Base-by-base conservation (phyloP, 2,113 vertebrate genomes). In the Sminthopsis crassicaudata region DNA sequence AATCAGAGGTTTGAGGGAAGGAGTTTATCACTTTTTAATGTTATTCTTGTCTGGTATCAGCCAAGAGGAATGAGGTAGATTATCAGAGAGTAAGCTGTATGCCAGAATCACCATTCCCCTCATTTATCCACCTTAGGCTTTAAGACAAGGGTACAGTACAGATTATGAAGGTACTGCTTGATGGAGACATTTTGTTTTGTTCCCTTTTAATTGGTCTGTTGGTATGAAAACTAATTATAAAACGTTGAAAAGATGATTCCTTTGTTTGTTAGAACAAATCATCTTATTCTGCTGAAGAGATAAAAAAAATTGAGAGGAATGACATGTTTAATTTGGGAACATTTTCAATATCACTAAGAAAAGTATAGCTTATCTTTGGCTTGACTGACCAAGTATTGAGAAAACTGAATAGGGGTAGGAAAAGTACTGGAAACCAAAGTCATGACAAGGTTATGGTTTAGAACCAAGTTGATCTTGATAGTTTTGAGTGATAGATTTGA, bases 11-110 rank as follows among this genome's bases (percentile, higher is more conserved):
- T 98, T 98, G 95, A 95, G 96, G 97, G 97, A 98, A 98, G 96
- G 97, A 98, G 97, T 98, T 99, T 98, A 98, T 99, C 98, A 98
- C 96, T 97, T 97, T 98, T 98, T 98, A 98, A 99, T 99, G 97
- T 98, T 98, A 98, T 98, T 98, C 98, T 98, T 98, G 97, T 97
- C 97, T 98, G 53, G 0, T 98, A 98, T 98, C 98, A 98, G 97
- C 97, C 90, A 97, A 99, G 98, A 99, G 97, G 97, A 98, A 99
- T 99, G 98, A 98, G 98, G 96, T 98, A 98, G 98, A 98, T 99
- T 98, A 99, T 98, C 97, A n/a, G 84, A 98, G 97, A 98, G 98
- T 98, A 98, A 99, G 96, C 98, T 97, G 96, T 96, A 95, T 98
- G 98, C 98, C 98, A 98, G 98, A 98, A 98, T 98, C 96, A 98